A percentile compares a stretch with the other conserved stretches of the same genome.
Conservation (phyloP, 1,140 invertebrate genomes). For the Ceratina calcarata region DNA sequence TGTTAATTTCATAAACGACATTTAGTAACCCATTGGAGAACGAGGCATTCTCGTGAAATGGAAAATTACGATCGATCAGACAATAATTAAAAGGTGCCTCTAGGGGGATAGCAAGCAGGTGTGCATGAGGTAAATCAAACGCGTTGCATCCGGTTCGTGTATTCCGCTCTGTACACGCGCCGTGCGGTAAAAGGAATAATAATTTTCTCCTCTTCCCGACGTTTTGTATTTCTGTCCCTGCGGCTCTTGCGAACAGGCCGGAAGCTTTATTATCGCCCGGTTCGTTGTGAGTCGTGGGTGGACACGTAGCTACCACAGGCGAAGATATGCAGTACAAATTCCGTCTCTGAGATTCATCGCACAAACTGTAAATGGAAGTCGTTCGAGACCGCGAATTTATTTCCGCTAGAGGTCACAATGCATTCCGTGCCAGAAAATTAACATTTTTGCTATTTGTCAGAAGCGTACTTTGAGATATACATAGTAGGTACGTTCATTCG, state of each 20-base stretch:
- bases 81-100: constrained; percentile 18
- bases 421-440: background rate
- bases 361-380: background rate
- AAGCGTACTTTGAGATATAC: background rate
- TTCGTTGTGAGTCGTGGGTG: constrained; percentile 52
- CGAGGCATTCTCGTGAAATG: background rate
- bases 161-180: constrained; percentile 31
- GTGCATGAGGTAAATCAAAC: constrained; percentile 55
- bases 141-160: constrained; percentile 47
- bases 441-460: background rate
- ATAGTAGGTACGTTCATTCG: background rate
- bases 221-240: constrained; percentile 53
- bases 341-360: constrained; percentile 11
- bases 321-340: constrained; percentile 36
- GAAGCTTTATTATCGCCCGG: constrained; percentile 57
- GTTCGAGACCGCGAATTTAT: background rate
- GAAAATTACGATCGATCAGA: background rate
- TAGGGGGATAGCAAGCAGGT: constrained; percentile 46
- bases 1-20: background rate
- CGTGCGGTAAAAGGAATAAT: constrained; percentile 48
- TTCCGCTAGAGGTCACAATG: no score
- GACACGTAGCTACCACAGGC: constrained; percentile 35
- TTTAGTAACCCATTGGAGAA: background rate
- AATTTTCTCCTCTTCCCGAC: constrained; percentile 49
- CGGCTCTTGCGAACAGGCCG: constrained; percentile 51